A percentile compares a stretch with the other conserved stretches of the same genome.
Conservation (phyloP, 1,140 invertebrate species). For the Drosophila pallidifrons region DNA sequence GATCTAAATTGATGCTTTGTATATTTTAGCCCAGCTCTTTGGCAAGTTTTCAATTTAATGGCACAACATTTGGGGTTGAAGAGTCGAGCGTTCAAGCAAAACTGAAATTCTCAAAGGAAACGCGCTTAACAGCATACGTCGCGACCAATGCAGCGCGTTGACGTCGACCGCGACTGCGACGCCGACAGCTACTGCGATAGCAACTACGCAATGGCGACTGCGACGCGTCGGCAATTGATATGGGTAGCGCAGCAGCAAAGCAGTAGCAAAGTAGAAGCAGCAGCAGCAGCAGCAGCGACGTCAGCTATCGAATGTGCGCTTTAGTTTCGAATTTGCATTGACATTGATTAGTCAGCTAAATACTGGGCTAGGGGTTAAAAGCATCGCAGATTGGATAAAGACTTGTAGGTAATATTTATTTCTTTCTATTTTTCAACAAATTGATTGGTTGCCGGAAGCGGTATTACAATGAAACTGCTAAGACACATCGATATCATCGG, state of each 20-base stretch:
- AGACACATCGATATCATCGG: too few relatives aligned
- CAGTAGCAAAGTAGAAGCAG: slow-evolving; percentile 1
- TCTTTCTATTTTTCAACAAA: neutral
- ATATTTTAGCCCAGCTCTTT: neutral
- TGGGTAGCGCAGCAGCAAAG: slow-evolving; percentile 27
- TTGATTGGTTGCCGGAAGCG: slow-evolving; percentile 5
- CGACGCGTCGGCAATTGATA: slow-evolving; percentile 34
- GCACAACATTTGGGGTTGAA: slow-evolving; percentile 32
- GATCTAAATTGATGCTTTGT: neutral
- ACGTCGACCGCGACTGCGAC: slow-evolving; percentile 30
- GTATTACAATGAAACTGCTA: neutral
- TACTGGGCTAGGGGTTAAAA: slow-evolving; percentile 4
- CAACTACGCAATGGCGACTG: slow-evolving; percentile 24
- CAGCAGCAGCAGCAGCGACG: slow-evolving; percentile 8
- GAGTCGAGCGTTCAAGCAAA: slow-evolving; percentile 55
- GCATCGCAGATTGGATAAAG: slow-evolving; percentile 2
- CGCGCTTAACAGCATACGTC: slow-evolving; percentile 63
- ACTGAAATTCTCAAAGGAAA: slow-evolving; percentile 78
- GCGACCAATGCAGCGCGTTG: slow-evolving; percentile 21
- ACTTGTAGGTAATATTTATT: slow-evolving; percentile 4
- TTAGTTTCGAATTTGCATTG: slow-evolving; percentile 36
- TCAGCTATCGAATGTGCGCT: slow-evolving; percentile 3
- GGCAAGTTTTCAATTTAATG: slow-evolving; percentile 2
- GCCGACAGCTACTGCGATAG: slow-evolving; percentile 25
- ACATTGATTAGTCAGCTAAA: slow-evolving; percentile 10